Base-by-base conservation (phyloP, 92 coral and sea anemone species). In the Meandrina meandrites region DNA sequence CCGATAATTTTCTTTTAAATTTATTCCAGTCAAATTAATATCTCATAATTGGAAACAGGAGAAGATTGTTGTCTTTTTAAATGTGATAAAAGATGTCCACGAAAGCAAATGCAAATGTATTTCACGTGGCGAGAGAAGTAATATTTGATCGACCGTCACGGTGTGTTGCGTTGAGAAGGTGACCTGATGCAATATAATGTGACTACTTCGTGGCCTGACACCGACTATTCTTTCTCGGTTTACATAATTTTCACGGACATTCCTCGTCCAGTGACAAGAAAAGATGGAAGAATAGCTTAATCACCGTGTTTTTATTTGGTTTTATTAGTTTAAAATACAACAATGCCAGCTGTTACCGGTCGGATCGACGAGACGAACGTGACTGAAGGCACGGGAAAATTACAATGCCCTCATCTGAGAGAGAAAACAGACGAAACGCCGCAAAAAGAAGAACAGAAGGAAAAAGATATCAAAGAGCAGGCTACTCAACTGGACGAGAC, bases 261-360 rank as follows among this genome's bases (percentile, higher is more conserved):
- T 70, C 15, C 37, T 54, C 30, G 30, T 36, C 48, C 28, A 72
- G 13, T 32, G 79, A 18, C 56, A 28, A 16, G 19, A 42, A 3
- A 84, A 36, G 32, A 21, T 34, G 9, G 3, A 34, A 24, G 17
- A 53, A 31, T 71, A 18, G 32, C 17, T 53, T 9, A 73, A 48
- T 36, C 22, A 53, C n/a, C 19, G 87, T 35, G 79, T 84, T 74
- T 82, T 32, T 18, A 58, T 27, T 85, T 66, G 45, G 54, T 76
- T 74, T 75, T 24, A 45, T 54, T 75, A 84, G 80, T 57, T 75
- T 42, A 28, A 40, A 72, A 31, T 6, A 69, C 0, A 30, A 72
- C n/a, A 72, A 85, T 85, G 88, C 88, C 88, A 42, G 76, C 88
- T 76, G 88, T 85, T 10, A 85, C 88, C 32, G 64, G 81, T 17